Percentiles rank a stretch among this genome's conserved stretches.
These are phyloP conservation scores for pig (Sus scrofa) DNA, from an alignment of 2,113 vertebrate species.

Conservation along the genomic window DNA sequence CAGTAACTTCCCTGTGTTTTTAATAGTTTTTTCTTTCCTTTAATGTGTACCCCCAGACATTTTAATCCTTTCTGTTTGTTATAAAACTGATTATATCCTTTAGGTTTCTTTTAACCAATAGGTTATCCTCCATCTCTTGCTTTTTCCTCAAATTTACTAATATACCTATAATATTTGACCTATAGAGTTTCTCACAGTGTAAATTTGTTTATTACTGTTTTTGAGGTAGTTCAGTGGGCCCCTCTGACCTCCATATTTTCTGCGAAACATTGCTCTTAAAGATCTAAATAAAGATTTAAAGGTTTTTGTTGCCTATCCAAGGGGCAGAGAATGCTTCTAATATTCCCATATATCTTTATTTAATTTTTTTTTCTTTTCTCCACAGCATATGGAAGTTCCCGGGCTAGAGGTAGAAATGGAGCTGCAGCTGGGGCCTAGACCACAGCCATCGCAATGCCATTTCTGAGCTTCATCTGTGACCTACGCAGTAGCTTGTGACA, in stretches of 20 bases:
- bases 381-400: too few species aligned
- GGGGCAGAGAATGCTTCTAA: neutral
- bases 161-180: neutral
- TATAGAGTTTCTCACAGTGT: neutral
- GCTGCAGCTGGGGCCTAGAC: too few species aligned
- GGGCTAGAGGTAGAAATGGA: too few species aligned
- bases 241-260: neutral
- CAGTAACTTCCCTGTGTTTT: neutral
- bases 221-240: neutral
- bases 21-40: neutral
- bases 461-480: too few species aligned
- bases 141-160: neutral
- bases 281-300: slow-evolving; percentile 28
- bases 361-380: too few species aligned
- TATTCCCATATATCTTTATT: neutral
- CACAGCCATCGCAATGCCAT: too few species aligned
- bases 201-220: neutral
- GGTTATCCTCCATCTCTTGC: neutral
- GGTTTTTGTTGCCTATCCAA: neutral
- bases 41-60: neutral
- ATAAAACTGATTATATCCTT: neutral
- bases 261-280: neutral
- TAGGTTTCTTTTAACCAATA: neutral
- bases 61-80: neutral
- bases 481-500: too few species aligned